Conservation (phyloP, 1,140 invertebrate genomes). For the Potamilus streckersoni region DNA sequence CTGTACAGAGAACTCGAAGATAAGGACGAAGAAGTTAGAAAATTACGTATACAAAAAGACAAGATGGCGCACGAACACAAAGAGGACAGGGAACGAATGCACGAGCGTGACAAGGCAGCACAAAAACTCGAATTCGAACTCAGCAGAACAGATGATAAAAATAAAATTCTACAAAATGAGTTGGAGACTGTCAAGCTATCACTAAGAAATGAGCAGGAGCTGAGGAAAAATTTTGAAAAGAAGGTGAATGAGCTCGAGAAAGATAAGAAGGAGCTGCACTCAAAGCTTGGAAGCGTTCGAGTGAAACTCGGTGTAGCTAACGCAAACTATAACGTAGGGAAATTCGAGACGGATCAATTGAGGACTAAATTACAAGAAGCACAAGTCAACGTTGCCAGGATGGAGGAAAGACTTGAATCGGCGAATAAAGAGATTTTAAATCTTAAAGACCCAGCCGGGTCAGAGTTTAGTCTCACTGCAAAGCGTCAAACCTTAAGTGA, state of each 20-base stretch:
- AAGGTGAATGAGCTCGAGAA: constrained; percentile 16
- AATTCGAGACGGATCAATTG: constrained; percentile 24
- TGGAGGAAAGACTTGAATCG: constrained; percentile 23
- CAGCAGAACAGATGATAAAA: not conserved
- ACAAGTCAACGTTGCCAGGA: constrained; percentile 19
- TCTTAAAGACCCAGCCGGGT: constrained; percentile 14
- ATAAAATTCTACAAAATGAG: constrained; percentile 7
- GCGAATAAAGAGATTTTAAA: constrained; percentile 18
- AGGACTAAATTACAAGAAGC: constrained; percentile 18
- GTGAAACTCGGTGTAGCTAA: constrained; percentile 25
- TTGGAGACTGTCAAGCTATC: constrained; percentile 19
- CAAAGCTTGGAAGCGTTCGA: constrained; percentile 7
- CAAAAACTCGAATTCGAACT: not conserved
- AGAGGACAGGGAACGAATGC: not conserved
- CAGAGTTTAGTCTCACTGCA: constrained; percentile 21
- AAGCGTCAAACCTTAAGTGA: constrained; percentile 6
- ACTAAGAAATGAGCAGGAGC: constrained; percentile 21
- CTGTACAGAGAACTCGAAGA: constrained; percentile 17
- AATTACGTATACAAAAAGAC: constrained; percentile 1
- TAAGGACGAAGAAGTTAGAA: constrained; percentile 9
- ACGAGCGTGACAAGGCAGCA: not conserved
- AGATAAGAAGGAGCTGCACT: constrained; percentile 18
- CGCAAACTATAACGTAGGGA: constrained; percentile 26
- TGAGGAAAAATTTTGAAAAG: constrained; percentile 19
- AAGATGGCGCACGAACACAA: not conserved